Base-by-base conservation (phyloP, 2,797 vertebrate genomes). In the Acanthurus lineatus region DNA sequence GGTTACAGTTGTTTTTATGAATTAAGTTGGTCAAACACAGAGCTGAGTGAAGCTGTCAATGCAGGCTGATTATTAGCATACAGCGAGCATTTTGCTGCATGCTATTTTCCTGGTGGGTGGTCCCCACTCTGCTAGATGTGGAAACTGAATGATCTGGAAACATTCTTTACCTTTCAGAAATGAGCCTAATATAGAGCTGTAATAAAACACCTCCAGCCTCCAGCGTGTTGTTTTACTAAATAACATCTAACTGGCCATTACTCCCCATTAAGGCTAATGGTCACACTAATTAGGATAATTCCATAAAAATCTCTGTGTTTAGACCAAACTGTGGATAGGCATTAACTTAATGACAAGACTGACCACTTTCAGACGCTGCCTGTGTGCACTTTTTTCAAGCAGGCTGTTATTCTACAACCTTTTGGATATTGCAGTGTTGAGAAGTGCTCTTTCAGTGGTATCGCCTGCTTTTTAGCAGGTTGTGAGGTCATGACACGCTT, bases 231-330 rank as follows among this genome's bases (percentile, higher is more conserved):
- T 96, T 95, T 94, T 93, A 96, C 93, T 92, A 96, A 95, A 95
- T 95, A 95, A 93, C 96, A 96, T 96, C 94, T 96, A 95, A 95
- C 95, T 93, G 94, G 92, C 96, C 96, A 96, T 97, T 97, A 97
- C 94, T 95, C 94, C 95, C 95, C 94, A 94, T 96, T 97, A 96
- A 93, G 93, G 87, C 94, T 97, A 96, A 96, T 93, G 94, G 92
- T 86, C 84, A 51, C 83, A 90, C 96, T 97, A 95, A 96, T 97
- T 97, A 97, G 95, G 91, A 95, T 94, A 93, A 96, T 93, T 95
- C 94, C 92, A 93, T 95, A 95, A 96, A 96, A 96, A 93, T 89
- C 92, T 87, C 94, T 90, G 91, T 95, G 94, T 96, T 95, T 95
- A 94, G 94, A 89, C 89, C 92, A 91, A 93, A 93, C 91, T 92